Evolutionary conservation across 2,797 vertebrate species (phyloP), one percentile per base, ranked within the genome.

Genomic region (Lagorchestes hirsutus): DNA sequence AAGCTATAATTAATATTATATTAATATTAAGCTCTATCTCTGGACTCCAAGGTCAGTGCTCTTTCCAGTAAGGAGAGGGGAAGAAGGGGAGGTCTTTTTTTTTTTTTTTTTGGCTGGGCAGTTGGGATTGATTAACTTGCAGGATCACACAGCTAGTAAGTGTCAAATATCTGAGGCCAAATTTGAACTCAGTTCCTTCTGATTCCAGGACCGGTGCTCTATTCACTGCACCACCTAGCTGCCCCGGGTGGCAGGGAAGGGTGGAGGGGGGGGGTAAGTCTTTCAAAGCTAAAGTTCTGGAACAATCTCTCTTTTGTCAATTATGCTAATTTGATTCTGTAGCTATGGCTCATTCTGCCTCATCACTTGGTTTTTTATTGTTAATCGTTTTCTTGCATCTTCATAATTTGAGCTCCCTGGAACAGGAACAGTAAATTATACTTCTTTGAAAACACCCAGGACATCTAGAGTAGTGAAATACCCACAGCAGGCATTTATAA

Each of bases 401-500:
- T 74, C 0, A 40, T 40, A 22, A 74, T 74, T 74, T 74, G n/a
- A 74, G 18, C 67, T 74, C 16, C n/a, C 40, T 22, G 16, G 34
- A 74, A 18, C n/a, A 74, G 67, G 67, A 40, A 74, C 67, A 74
- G n/a, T 74, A 74, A 74, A 40, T 74, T 74, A 40, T 74, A 74
- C 18, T 22, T n/a, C n/a, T 74, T 74, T 74, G n/a, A 16, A 74
- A 74, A 9, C 1, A 74, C n/a, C 16, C 16, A 74, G n/a, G 34
- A 74, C 6, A 74, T n/a, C 34, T 74, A 6, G 16, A 40, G n/a
- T 22, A 74, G 34, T 40, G n/a, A 40, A 74, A 74, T 74, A 74
- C 5, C 16, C 67, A 74, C 18, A 74, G 67, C 90, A 93, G 92
- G 55, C 92, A 92, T 92, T 92, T 67, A 94, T 93, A 93, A 94